Percentiles rank a stretch among this genome's conserved stretches.
Evolutionary conservation across 2,888 invertebrate genomes (phyloP).

Genomic region (Tenthredo notha): DNA sequence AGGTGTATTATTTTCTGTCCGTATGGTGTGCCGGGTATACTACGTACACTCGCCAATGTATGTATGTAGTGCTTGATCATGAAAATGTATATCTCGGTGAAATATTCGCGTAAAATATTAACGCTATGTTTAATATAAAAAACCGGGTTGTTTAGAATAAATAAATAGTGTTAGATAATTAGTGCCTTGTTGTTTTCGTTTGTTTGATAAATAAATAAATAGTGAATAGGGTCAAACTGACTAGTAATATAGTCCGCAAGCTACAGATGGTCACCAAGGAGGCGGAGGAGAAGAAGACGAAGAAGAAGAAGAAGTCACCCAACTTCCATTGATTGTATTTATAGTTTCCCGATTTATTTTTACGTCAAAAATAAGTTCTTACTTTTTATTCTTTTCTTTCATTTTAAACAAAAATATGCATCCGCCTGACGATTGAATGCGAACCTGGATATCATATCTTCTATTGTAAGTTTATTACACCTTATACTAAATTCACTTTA

Average conservation of each 20-base stretch:
- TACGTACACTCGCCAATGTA: conserved; percentile 7
- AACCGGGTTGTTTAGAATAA: conserved; percentile 57
- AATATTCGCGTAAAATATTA: conserved; percentile 62
- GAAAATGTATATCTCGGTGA: conserved; percentile 65
- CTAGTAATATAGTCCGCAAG: conserved; percentile 52
- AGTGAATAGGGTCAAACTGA: conserved; percentile 18
- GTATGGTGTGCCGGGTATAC: not conserved
- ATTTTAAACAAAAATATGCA: conserved; percentile 44
- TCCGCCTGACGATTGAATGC: conserved; percentile 44
- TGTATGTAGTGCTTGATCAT: conserved; percentile 60
- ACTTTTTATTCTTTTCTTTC: not conserved
- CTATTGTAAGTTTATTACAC: conserved; percentile 50
- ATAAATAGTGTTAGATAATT: conserved; percentile 55
- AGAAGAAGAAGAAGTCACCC: conserved; percentile 63
- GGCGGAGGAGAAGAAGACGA: conserved; percentile 55
- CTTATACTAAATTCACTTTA: conserved; percentile 14
- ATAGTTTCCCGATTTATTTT: conserved; percentile 67
- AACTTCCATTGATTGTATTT: conserved; percentile 75
- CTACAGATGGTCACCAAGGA: conserved; percentile 70
- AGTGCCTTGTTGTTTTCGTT: conserved; percentile 33
- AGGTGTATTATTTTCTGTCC: conserved; percentile 26
- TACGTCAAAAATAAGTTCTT: conserved; percentile 44
- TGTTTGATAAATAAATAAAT: not conserved
- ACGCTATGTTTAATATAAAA: conserved; percentile 59
- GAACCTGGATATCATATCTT: conserved; percentile 14